These are phyloP conservation scores for Thamnophis sirtalis DNA, from an alignment of 2,113 vertebrate genomes.

Conservation along the genomic window DNA sequence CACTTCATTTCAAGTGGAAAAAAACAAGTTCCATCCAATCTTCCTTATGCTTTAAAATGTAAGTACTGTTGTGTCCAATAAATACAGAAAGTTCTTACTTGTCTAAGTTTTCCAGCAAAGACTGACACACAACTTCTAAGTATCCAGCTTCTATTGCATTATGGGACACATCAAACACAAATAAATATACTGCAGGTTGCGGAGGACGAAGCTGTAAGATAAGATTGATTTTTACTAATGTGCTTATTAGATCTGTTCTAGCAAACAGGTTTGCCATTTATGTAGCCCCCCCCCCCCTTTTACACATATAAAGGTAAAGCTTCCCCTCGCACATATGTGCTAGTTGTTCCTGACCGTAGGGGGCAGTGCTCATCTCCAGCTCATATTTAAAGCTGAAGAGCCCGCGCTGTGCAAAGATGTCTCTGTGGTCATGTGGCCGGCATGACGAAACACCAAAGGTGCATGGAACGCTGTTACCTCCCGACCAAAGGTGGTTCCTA, in stretches of 20 bases:
- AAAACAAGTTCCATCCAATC: not conserved
- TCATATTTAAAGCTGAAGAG: too few relatives aligned
- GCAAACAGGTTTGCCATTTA: not conserved
- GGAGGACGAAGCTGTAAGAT: constrained; percentile 87
- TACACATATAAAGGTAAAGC: too few relatives aligned
- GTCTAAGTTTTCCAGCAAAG: constrained; percentile 88
- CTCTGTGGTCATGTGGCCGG: too few relatives aligned
- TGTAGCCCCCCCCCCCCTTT: not conserved
- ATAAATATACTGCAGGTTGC: constrained; percentile 93
- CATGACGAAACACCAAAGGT: too few relatives aligned
- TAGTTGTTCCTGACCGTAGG: too few relatives aligned
- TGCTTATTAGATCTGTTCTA: not conserved
- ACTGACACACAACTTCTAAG: constrained; percentile 86
- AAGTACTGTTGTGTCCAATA: not conserved
- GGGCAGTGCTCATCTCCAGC: too few relatives aligned
- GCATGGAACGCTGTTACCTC: too few relatives aligned
- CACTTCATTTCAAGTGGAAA: not conserved
- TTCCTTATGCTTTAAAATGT: not conserved
- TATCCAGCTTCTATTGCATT: constrained; percentile 94
- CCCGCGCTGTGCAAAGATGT: too few relatives aligned
- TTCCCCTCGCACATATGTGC: too few relatives aligned
- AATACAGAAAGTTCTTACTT: constrained; percentile 77
- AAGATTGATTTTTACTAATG: not conserved
- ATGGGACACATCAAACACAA: constrained; percentile 94
- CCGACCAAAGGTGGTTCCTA: too few relatives aligned